Evolutionary conservation across 2,797 vertebrate species (phyloP).

Genomic region (Falco columbarius): DNA sequence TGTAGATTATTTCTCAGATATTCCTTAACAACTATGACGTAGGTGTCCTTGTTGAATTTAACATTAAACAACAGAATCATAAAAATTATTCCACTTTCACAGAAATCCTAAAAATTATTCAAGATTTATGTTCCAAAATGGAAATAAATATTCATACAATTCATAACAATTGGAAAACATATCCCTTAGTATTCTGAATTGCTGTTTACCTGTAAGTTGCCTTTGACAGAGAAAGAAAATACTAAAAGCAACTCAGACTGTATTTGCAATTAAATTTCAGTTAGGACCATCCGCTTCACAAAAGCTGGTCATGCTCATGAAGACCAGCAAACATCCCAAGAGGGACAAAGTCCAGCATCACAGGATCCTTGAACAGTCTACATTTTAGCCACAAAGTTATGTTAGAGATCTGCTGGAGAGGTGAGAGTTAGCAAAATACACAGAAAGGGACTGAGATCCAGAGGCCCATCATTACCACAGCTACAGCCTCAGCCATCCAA

Average conservation of each 20-base stretch:
- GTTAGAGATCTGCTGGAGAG: not conserved
- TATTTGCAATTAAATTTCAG: not conserved
- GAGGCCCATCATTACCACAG: not conserved
- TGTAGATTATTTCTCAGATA: not conserved
- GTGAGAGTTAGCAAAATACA: not conserved
- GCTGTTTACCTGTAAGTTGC: not conserved
- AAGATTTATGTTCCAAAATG: not conserved
- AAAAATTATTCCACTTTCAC: not conserved
- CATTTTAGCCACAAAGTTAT: not conserved
- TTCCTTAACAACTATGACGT: not conserved
- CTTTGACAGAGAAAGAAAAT: not conserved
- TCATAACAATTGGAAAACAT: not conserved
- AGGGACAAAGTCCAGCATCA: rapidly evolving
- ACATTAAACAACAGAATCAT: not conserved
- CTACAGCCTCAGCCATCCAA: not conserved
- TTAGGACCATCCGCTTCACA: not conserved
- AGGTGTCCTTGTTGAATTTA: not conserved
- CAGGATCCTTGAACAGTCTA: not conserved
- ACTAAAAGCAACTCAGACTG: not conserved
- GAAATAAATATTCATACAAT: not conserved
- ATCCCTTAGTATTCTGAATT: not conserved
- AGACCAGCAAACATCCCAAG: rapidly evolving
- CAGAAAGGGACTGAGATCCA: rapidly evolving
- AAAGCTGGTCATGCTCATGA: not conserved
- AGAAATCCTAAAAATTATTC: not conserved